Base-by-base conservation (phyloP, 2,113 vertebrate species). In the Recurvirostra avosetta region DNA sequence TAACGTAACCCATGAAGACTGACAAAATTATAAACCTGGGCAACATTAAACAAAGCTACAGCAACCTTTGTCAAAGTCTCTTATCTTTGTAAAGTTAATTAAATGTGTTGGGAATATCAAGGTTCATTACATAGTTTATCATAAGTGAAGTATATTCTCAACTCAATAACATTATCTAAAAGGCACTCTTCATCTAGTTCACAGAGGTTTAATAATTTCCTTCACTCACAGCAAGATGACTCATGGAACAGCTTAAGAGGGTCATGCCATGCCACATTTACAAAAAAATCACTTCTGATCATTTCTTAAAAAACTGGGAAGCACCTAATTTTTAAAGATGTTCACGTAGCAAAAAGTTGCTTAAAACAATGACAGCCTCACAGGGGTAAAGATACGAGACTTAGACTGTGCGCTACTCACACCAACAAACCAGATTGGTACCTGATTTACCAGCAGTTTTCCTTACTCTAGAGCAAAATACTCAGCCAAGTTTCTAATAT, bases 381-480 rank as follows among this genome's bases (percentile, higher is more conserved):
- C 34, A 70, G 36, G 23, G 68, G 7, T 6, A 19, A 38, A 56
- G 25, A 21, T 3, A 23, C 0, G 0, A 43, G 38, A 12, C 36
- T 13, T 55, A 26, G 47, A 16, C 10, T 23, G 12, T 5, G 25
- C 11, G 11, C 17, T 11, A 2, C 45, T 61, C 41, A 1, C 53
- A 56, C 41, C 16, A 30, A 11, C 76, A 87, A 80, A 34, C 2
- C 36, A 53, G 30, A 5, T 2, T 4, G 7, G 30, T 18, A 27
- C 58, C 66, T 29, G 4, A 73, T 32, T 23, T 27, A 25, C 40
- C 26, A 88, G n/a, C 30, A 65, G 7, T 6, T 65, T 43, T 30
- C 14, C 34, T 67, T 49, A 4, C 47, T 41, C 41, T 30, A 41
- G 45, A 34, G 11, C 13, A 20, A 76, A 90, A 88, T 1, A 43